Percentiles rank a stretch among this genome's conserved stretches.
These are phyloP conservation scores for Neomonachus schauinslandi DNA, from an alignment of 2,113 vertebrate genomes.

Conservation along the genomic window DNA sequence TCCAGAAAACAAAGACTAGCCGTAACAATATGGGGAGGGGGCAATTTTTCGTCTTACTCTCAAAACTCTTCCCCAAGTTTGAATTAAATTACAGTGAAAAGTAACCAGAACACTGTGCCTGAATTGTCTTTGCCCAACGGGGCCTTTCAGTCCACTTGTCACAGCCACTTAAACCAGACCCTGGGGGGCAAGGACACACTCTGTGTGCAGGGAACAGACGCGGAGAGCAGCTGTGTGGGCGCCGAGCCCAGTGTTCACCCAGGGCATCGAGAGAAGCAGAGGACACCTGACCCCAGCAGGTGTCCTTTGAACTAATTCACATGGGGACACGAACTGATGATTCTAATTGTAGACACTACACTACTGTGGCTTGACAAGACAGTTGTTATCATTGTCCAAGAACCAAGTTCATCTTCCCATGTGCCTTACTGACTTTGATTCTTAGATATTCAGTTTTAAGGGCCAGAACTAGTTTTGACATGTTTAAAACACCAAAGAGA, in stretches of 20 bases:
- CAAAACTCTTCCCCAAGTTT: neutral
- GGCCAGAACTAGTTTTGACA: neutral
- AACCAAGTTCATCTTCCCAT: neutral
- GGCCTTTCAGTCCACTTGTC: too few species aligned
- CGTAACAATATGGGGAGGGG: neutral
- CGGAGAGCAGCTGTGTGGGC: too few species aligned
- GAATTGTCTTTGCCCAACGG: neutral
- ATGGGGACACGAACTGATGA: neutral
- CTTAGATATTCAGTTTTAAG: neutral
- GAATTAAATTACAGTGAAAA: neutral
- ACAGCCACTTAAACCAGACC: neutral
- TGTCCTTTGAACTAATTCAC: neutral
- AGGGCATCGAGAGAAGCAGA: neutral
- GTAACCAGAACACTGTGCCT: neutral
- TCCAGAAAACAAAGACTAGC: neutral
- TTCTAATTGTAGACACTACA: neutral
- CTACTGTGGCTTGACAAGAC: neutral
- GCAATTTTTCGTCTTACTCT: neutral
- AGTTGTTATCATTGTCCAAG: neutral
- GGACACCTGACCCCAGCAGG: neutral
- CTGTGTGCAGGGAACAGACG: neutral
- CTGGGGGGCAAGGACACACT: neutral
- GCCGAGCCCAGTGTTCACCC: neutral
- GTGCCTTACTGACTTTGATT: neutral
- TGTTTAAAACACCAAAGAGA: neutral